Base-by-base conservation (phyloP, 2,888 invertebrate genomes). In the Volucella inflata region DNA sequence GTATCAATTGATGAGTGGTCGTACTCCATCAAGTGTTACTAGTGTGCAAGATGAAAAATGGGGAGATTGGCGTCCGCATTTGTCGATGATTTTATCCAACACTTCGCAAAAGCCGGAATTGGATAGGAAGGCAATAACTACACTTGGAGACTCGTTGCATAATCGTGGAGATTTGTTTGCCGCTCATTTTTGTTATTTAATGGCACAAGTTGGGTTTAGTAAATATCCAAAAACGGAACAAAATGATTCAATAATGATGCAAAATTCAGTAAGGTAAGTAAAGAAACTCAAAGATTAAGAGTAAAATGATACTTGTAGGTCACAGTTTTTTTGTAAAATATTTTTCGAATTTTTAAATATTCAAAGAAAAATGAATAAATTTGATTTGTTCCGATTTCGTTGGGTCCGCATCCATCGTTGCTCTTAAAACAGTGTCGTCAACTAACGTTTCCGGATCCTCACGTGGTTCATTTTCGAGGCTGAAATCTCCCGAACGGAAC, bases 1-100 rank as follows among this genome's bases (percentile, higher is more conserved):
- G n/a, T 98, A 98, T 93, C 97, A 98, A 91, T 93, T 97, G 89
- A 95, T 98, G 93, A 96, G 97, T 87, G 97, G 96, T 12, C 94
- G 96, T 78, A 95, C 96, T 89, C 96, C 96, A 67, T 94, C 95
- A 80, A 95, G 96, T 87, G 96, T 96, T 38, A 96, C 96, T 59
- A 91, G 92, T 87, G 89, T 92, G 44, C 90, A 91, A 48, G 96
- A 96, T 90, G 95, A 95, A 89, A 95, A 95, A 88, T 96, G 96
- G 96, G 96, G 95, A 72, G 98, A 98, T 93, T 99, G 99, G 99
- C 94, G 98, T 84, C 97, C 98, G 21, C 99, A 99, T 93, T 94
- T 98, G 74, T 98, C 99, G 80, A 97, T 99, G 95, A 95, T 99
- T 89, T 94, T 99, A 70, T 96, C 98, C 83, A 98, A 98, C 92